These are phyloP conservation scores for Cotesia chilonis DNA, from an alignment of 1,140 invertebrate genomes.

Conservation along the genomic window DNA sequence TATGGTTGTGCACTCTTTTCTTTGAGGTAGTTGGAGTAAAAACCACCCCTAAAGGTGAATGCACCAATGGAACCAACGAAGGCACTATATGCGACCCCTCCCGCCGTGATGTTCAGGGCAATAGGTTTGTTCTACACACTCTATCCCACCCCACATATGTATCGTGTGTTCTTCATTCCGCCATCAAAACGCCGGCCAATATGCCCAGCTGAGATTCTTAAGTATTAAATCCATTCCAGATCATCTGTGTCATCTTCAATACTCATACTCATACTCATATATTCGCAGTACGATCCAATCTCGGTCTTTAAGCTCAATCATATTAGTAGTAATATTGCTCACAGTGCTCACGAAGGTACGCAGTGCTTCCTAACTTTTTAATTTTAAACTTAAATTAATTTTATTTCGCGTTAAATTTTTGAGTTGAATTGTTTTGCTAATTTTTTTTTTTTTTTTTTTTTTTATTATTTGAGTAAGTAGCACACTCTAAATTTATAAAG, in stretches of 20 bases:
- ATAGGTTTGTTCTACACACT: conserved; percentile 20
- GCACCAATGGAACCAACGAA: conserved; percentile 53
- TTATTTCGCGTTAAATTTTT: too few relatives aligned
- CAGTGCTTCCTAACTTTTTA: too few relatives aligned
- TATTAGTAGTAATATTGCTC: too few relatives aligned
- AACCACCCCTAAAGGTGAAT: conserved; percentile 59
- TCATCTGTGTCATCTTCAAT: conserved; percentile 16
- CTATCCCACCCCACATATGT: background rate
- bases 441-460: too few relatives aligned
- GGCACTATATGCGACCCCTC: conserved; percentile 37
- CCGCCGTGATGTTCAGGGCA: conserved; percentile 37
- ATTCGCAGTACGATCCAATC: background rate
- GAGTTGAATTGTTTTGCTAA: too few relatives aligned
- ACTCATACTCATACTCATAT: background rate
- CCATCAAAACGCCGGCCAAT: conserved; percentile 24
- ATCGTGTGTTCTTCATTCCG: conserved; percentile 13
- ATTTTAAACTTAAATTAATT: too few relatives aligned
- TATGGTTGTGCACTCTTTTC: conserved; percentile 55
- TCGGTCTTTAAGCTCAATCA: background rate
- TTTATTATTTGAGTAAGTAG: too few relatives aligned
- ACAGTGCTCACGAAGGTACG: too few relatives aligned
- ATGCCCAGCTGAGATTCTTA: background rate
- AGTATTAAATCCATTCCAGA: conserved; percentile 11
- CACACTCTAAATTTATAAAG: too few relatives aligned
- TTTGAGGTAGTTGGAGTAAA: conserved; percentile 57